Evolutionary conservation across 1,140 invertebrate genomes (phyloP).

Genomic region (Pachypsylla venusta): DNA sequence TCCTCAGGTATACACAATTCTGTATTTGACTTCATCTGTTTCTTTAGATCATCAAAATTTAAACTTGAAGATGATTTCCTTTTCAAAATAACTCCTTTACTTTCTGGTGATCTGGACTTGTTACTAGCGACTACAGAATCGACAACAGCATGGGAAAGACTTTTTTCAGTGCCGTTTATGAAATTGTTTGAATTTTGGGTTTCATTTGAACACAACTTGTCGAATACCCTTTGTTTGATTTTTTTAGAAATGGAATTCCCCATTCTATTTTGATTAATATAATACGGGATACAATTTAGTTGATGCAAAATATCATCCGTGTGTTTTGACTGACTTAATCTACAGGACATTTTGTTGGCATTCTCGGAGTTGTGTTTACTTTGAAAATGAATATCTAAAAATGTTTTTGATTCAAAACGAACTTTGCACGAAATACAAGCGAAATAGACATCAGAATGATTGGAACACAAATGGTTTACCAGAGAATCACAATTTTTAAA

Average conservation of each 20-base stretch:
- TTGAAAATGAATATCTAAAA: conserved; percentile 5
- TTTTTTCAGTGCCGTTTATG: too few species aligned
- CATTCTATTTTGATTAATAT: neutral
- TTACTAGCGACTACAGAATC: too few species aligned
- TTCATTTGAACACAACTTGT: neutral
- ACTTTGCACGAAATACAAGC: conserved; percentile 3
- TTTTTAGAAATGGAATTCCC: neutral
- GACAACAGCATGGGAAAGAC: too few species aligned
- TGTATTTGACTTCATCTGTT: too few species aligned
- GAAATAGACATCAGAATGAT: neutral
- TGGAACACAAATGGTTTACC: conserved; percentile 3
- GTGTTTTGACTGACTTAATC: neutral
- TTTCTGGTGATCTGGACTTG: too few species aligned
- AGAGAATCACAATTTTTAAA: conserved; percentile 1
- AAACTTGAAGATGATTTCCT: too few species aligned
- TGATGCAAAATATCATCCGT: neutral
- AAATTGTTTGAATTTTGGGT: too few species aligned
- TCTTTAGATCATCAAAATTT: too few species aligned
- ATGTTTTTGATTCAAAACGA: neutral
- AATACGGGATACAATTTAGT: neutral
- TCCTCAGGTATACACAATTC: too few species aligned
- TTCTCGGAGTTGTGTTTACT: conserved; percentile 2
- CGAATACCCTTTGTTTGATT: neutral
- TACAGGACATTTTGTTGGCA: neutral
- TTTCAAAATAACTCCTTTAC: too few species aligned